phyloP scores from a whole-genome alignment of 2,113 vertebrate genomes.

The Hystrix cristata region DNA sequence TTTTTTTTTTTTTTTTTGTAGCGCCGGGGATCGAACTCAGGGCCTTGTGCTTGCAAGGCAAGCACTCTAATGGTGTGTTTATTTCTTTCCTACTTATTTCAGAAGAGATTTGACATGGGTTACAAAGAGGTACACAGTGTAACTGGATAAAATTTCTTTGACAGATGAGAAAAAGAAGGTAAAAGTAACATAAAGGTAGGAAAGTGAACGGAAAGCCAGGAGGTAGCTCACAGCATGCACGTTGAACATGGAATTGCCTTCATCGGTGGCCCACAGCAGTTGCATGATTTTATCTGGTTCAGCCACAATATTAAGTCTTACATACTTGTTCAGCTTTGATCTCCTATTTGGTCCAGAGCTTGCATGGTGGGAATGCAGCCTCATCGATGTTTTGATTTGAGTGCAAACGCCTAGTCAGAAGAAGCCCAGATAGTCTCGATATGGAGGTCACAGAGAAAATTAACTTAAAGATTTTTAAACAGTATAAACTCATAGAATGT shows the following conservation, averaged over 20 bases:
- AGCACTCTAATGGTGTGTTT: not conserved
- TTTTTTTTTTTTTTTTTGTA: not conserved
- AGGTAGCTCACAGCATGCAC: not conserved
- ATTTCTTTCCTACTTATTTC: constrained; percentile 62
- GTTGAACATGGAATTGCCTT: not conserved
- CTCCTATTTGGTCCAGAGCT: not conserved
- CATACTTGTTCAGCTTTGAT: not conserved
- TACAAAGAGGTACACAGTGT: constrained; percentile 43
- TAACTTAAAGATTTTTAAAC: not conserved
- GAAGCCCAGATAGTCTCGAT: not conserved
- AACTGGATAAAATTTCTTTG: constrained; percentile 51
- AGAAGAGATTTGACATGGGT: constrained; percentile 64
- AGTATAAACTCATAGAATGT: not conserved
- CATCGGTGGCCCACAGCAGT: not conserved
- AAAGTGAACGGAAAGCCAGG: constrained; percentile 35
- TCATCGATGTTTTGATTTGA: not conserved
- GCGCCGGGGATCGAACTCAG: too few relatives aligned
- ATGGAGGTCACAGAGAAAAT: not conserved
- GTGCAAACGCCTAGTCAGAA: not conserved
- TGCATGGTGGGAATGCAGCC: not conserved
- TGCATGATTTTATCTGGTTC: not conserved
- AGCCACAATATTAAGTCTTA: not conserved
- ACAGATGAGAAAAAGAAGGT: not conserved
- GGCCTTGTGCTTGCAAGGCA: too few relatives aligned
- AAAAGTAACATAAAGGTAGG: not conserved